These are phyloP conservation scores for Rhysida immarginata DNA, from an alignment of 1,140 invertebrate species.

Conservation along the genomic window DNA sequence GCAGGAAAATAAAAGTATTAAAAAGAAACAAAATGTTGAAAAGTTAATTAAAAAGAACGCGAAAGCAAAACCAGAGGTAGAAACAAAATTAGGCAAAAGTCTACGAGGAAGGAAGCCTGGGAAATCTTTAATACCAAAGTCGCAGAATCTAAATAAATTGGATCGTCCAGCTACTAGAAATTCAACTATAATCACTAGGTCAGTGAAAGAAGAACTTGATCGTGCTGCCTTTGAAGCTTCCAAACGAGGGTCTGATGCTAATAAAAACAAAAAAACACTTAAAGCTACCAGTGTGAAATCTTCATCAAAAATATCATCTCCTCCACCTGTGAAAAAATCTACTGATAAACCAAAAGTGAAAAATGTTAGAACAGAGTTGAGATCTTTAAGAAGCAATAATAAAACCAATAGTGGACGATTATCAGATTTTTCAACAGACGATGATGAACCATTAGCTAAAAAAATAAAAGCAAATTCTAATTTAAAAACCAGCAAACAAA, in stretches of 20 bases:
- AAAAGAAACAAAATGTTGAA: too few relatives aligned
- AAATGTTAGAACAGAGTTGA: background rate
- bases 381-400: background rate
- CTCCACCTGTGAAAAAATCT: background rate
- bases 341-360: background rate
- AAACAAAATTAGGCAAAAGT: background rate
- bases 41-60: too few relatives aligned
- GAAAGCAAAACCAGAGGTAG: background rate
- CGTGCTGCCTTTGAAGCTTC: slow-evolving; percentile 1
- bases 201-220: background rate
- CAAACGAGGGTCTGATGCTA: background rate
- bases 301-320: background rate
- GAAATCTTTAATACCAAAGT: too few relatives aligned
- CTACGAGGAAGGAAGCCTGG: background rate
- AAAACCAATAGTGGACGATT: background rate
- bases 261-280: background rate
- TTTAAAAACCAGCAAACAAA: too few relatives aligned
- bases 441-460: slow-evolving; percentile 26
- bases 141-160: too few relatives aligned
- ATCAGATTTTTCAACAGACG: slow-evolving; percentile 29
- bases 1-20: too few relatives aligned
- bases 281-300: background rate
- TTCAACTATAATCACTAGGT: background rate
- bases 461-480: slow-evolving; percentile 8
- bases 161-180: background rate